phyloP scores from a whole-genome alignment of 2,888 invertebrate genomes.

The Lycaena phlaeas region DNA sequence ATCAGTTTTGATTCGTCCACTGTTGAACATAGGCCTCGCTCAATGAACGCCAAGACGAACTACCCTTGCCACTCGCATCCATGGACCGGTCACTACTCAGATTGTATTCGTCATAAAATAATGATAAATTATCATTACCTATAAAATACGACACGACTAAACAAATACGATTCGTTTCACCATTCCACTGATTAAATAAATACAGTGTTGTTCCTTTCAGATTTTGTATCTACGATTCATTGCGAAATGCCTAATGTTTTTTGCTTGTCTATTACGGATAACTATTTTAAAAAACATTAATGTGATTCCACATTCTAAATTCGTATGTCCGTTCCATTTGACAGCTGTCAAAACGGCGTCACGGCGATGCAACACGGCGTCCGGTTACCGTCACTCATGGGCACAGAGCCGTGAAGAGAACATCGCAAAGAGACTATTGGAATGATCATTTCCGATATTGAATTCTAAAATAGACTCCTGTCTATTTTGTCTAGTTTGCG shows the following conservation, averaged over 20 bases:
- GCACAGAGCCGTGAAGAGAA: slow-evolving; percentile 41
- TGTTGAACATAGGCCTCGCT: no score
- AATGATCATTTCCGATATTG: slow-evolving; percentile 57
- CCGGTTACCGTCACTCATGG: slow-evolving; percentile 62
- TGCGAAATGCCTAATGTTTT: background rate
- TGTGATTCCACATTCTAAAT: slow-evolving; percentile 57
- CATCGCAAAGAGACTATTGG: slow-evolving; percentile 46
- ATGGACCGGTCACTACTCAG: no score
- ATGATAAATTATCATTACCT: no score
- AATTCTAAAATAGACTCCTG: slow-evolving; percentile 36
- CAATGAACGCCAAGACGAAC: no score
- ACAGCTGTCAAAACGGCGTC: slow-evolving; percentile 69
- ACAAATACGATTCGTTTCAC: no score
- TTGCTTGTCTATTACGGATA: background rate
- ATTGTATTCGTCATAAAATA: no score
- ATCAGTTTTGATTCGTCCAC: no score
- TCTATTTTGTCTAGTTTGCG: slow-evolving; percentile 8
- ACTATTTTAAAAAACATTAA: slow-evolving; percentile 25
- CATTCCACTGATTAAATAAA: background rate
- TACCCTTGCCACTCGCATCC: no score
- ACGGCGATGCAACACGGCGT: slow-evolving; percentile 60
- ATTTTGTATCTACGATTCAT: no score
- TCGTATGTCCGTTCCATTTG: slow-evolving; percentile 57
- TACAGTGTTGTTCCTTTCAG: no score
- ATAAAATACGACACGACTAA: no score